Evolutionary conservation across 2,113 vertebrate species (phyloP).

Genomic region (Indicator maculatus): DNA sequence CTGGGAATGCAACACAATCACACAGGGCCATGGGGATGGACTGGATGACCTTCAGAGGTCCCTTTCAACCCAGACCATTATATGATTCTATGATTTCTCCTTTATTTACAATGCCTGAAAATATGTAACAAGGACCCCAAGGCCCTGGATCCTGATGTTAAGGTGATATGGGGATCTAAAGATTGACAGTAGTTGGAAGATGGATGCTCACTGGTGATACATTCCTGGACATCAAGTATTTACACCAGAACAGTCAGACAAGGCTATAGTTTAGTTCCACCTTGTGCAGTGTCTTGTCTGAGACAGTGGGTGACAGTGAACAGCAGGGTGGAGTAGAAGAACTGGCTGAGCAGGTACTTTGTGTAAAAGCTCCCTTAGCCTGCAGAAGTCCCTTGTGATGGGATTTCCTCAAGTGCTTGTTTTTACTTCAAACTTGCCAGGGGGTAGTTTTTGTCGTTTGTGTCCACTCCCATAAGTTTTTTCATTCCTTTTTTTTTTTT

Average conservation of each 20-base stretch:
- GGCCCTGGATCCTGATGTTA: background rate
- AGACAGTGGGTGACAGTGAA: rapidly evolving
- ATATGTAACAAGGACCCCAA: background rate
- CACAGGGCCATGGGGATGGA: too few relatives aligned
- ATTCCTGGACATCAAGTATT: background rate
- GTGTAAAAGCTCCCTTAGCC: background rate
- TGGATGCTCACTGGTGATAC: background rate
- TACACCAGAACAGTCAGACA: background rate
- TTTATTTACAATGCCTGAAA: background rate
- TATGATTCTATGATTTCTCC: background rate
- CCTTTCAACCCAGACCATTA: too few relatives aligned
- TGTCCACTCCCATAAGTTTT: background rate
- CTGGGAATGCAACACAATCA: background rate
- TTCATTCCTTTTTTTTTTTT: background rate
- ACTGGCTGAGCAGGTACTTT: background rate
- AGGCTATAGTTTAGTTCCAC: background rate
- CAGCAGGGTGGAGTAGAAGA: background rate
- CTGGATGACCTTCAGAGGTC: too few relatives aligned
- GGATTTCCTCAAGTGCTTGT: background rate
- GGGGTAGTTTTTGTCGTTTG: background rate
- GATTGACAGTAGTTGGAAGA: background rate
- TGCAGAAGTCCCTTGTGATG: background rate
- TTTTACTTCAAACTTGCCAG: background rate
- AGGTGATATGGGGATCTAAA: background rate
- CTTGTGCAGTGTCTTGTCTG: background rate